A percentile compares a stretch with the other conserved stretches of the same genome.
These are phyloP conservation scores for Archocentrus centrarchus DNA, from an alignment of 2,113 vertebrate species.

Conservation along the genomic window DNA sequence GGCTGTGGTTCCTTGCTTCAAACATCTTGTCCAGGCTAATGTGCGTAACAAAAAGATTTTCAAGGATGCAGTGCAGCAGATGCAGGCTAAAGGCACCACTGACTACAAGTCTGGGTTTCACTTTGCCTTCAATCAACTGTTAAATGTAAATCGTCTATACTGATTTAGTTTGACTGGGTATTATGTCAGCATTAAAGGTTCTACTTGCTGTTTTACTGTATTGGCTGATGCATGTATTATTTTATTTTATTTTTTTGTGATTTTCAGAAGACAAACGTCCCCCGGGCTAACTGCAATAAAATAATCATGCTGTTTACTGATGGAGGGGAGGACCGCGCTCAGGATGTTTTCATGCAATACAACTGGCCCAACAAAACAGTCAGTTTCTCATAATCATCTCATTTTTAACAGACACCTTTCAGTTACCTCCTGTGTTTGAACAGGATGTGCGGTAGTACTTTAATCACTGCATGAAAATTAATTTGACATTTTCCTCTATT, in stretches of 20 bases:
- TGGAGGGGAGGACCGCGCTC: conserved; percentile 94
- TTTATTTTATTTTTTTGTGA: not conserved
- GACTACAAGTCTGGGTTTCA: conserved; percentile 99
- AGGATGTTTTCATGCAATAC: conserved; percentile 97
- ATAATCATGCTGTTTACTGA: conserved; percentile 99
- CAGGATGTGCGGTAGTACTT: not conserved
- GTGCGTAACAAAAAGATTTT: conserved; percentile 99
- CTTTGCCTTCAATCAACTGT: conserved; percentile 96
- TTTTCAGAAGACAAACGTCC: conserved; percentile 89
- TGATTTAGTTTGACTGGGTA: not conserved
- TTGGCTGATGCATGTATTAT: rapidly evolving
- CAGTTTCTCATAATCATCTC: no score
- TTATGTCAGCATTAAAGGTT: not conserved
- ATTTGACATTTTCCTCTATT: not conserved
- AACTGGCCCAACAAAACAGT: conserved; percentile 99
- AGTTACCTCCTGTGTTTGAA: not conserved
- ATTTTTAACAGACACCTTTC: not conserved
- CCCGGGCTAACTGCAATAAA: conserved; percentile 97
- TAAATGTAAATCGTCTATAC: conserved; percentile 86
- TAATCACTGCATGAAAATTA: not conserved
- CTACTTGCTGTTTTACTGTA: not conserved
- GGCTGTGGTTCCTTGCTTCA: conserved; percentile 94
- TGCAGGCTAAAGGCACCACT: conserved; percentile 97
- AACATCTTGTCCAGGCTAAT: conserved; percentile 96
- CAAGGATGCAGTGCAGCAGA: conserved; percentile 94